phyloP scores from a whole-genome alignment of 2,797 vertebrate species.

The Acestrorhynchus altus region DNA sequence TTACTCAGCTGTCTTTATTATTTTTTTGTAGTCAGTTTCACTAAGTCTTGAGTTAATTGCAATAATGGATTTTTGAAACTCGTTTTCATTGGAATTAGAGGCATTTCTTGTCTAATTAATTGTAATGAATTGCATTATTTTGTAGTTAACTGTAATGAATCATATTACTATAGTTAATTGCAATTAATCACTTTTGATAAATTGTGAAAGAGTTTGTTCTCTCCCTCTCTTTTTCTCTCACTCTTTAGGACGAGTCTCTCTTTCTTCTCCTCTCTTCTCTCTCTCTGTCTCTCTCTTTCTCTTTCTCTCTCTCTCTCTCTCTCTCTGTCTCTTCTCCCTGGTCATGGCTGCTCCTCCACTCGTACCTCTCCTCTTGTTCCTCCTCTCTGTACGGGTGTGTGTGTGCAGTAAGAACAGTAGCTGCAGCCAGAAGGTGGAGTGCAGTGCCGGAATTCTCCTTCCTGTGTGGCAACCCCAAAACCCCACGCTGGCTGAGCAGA shows the following conservation, averaged over 20 bases:
- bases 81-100: no score
- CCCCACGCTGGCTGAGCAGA: slow-evolving; percentile 85
- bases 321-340: slow-evolving; percentile 34
- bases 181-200: no score
- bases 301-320: slow-evolving; percentile 11
- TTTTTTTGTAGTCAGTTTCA: no score
- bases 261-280: slow-evolving; percentile 14
- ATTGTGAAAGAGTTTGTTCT: no score
- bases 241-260: slow-evolving; percentile 17
- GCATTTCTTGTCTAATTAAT: no score
- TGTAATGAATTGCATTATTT: no score
- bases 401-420: slow-evolving; percentile 58
- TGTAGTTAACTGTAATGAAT: no score
- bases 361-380: slow-evolving; percentile 46
- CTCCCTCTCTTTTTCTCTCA: not conserved
- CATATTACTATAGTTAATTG: no score
- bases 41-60: no score
- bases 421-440: slow-evolving; percentile 70
- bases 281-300: slow-evolving; percentile 1
- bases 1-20: no score
- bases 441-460: slow-evolving; percentile 85
- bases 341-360: slow-evolving; percentile 54
- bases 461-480: slow-evolving; percentile 88
- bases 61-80: no score
- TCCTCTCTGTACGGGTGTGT: slow-evolving; percentile 53